Evolutionary conservation across 1,140 invertebrate genomes (phyloP).

Genomic region (Cylas formicarius): DNA sequence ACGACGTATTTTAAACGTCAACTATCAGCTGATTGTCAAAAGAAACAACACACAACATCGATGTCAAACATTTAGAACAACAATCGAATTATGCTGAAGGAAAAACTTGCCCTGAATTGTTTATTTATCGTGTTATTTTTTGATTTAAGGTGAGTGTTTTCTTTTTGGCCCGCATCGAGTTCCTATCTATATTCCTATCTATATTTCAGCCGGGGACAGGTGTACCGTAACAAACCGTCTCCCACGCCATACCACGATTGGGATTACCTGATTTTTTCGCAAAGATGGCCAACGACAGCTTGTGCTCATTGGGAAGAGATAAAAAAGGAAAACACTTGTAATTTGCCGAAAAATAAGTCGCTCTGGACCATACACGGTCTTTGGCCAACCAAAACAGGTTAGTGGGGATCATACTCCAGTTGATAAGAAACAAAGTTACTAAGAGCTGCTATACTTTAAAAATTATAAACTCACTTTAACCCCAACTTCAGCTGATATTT

Average conservation of each 20-base stretch:
- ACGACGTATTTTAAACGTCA: no score
- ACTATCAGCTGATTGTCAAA: no score
- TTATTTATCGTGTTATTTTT: background rate
- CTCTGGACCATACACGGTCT: conserved; percentile 75
- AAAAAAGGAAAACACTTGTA: conserved; percentile 52
- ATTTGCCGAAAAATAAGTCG: conserved; percentile 52
- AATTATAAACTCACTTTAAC: no score
- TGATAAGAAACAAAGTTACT: no score
- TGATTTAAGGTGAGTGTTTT: background rate
- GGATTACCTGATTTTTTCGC: conserved; percentile 72
- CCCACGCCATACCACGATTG: conserved; percentile 45
- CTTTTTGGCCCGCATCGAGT: conserved; percentile 1
- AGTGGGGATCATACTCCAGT: conserved; percentile 57
- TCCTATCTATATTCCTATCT: background rate
- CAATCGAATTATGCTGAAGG: no score
- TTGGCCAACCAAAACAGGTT: conserved; percentile 67
- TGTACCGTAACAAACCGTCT: conserved; percentile 3
- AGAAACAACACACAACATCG: no score
- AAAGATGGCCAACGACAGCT: conserved; percentile 70
- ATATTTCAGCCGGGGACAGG: conserved; percentile 4
- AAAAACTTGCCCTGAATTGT: no score
- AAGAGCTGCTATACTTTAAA: no score
- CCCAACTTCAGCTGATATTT: no score
- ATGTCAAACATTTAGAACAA: no score
- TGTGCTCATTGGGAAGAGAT: conserved; percentile 63